Conservation (phyloP, 1,140 invertebrate genomes). For the Coelopa frigida region DNA sequence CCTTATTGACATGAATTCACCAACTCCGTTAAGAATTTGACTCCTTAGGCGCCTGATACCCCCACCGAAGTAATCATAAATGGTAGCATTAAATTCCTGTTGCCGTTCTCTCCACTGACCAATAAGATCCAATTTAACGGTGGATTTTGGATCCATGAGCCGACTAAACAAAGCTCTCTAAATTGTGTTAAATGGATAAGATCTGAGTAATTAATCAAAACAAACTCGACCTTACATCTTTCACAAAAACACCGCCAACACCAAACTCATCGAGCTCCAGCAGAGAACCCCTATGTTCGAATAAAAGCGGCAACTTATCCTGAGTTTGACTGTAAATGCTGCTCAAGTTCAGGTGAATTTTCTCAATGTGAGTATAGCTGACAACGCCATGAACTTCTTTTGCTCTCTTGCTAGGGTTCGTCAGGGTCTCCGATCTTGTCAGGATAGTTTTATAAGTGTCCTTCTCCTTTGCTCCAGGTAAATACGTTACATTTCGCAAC, state of each 20-base stretch:
- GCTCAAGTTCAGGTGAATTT: slow-evolving; percentile 23
- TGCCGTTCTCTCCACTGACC: slow-evolving; percentile 34
- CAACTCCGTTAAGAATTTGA: no score
- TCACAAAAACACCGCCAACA: slow-evolving; percentile 26
- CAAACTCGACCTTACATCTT: slow-evolving; percentile 10
- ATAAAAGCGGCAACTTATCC: slow-evolving; percentile 20
- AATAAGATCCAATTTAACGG: slow-evolving; percentile 28
- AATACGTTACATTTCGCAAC: slow-evolving; percentile 27
- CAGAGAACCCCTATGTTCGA: slow-evolving; percentile 28
- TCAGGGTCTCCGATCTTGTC: slow-evolving; percentile 21
- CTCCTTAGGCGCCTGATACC: slow-evolving; percentile 21
- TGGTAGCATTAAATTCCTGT: slow-evolving; percentile 24
- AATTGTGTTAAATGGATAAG: neutral
- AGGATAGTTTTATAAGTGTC: slow-evolving; percentile 33
- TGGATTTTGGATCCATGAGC: slow-evolving; percentile 27
- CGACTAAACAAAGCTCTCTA: slow-evolving; percentile 33
- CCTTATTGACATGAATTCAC: no score
- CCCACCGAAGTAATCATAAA: slow-evolving; percentile 31
- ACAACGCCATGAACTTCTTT: slow-evolving; percentile 34
- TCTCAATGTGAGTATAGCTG: slow-evolving; percentile 29
- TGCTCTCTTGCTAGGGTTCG: slow-evolving; percentile 23
- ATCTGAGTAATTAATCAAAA: neutral
- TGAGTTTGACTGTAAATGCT: slow-evolving; percentile 15
- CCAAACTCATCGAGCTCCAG: slow-evolving; percentile 24
- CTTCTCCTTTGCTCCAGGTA: slow-evolving; percentile 30